These are phyloP conservation scores for Tachuris rubrigastra DNA, from an alignment of 2,113 vertebrate species.

Conservation along the genomic window DNA sequence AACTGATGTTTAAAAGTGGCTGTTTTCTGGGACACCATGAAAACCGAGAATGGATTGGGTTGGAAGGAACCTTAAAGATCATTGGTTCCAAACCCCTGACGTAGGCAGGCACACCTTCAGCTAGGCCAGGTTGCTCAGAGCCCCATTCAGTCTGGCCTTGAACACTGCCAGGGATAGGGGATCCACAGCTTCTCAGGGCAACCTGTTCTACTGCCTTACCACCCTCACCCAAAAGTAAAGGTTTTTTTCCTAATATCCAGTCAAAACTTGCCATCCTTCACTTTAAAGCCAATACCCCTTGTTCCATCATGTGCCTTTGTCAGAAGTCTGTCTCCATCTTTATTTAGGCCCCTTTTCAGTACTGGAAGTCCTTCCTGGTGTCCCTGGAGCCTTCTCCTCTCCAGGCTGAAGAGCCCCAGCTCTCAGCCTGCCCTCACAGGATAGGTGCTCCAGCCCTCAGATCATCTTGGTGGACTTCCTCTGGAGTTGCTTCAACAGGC, in stretches of 20 bases:
- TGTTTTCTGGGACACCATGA: background rate
- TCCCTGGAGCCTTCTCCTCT: background rate
- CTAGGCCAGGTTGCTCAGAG: background rate
- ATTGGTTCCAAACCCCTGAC: background rate
- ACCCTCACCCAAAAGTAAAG: background rate
- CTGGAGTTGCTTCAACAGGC: fast-evolving
- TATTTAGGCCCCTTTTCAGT: background rate
- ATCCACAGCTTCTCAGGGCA: background rate
- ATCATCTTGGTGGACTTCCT: background rate
- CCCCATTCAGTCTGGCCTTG: background rate
- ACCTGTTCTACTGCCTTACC: background rate
- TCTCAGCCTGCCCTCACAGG: background rate
- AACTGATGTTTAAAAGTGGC: background rate
- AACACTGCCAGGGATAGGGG: background rate
- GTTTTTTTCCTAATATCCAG: background rate
- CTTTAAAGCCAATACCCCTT: background rate
- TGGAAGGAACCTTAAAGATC: background rate
- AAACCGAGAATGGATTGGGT: background rate
- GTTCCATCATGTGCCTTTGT: background rate
- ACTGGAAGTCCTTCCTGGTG: background rate
- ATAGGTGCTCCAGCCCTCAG: background rate
- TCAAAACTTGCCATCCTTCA: background rate
- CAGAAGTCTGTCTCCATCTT: background rate
- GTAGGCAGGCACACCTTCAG: background rate
- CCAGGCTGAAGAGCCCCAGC: background rate